A percentile compares a stretch with the other conserved stretches of the same genome.
phyloP scores from a whole-genome alignment of 2,113 vertebrate genomes.

The Accipiter cooperii region DNA sequence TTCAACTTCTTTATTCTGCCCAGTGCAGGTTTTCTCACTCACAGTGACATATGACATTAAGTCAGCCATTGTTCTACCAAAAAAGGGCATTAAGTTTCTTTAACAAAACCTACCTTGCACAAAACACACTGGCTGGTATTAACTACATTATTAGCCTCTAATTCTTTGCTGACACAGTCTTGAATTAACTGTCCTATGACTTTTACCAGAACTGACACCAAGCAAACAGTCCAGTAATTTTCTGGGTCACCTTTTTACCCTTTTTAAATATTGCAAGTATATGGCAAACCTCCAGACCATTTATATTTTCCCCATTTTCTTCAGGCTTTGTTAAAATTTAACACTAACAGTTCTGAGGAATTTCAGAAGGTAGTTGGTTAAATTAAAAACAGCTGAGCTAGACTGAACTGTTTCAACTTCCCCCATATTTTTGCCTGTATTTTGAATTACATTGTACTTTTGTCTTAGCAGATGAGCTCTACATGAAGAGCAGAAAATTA shows the following conservation, averaged over 20 bases:
- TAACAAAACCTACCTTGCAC: background rate
- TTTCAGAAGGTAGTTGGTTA: background rate
- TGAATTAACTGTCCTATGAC: background rate
- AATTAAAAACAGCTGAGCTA: background rate
- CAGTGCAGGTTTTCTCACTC: background rate
- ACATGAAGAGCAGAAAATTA: background rate
- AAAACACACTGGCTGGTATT: background rate
- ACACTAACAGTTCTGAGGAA: background rate
- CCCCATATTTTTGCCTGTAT: background rate
- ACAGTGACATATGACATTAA: background rate
- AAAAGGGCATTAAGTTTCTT: background rate
- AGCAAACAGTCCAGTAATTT: background rate
- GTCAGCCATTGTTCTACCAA: background rate
- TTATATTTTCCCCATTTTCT: background rate
- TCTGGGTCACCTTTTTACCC: background rate
- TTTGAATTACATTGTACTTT: background rate
- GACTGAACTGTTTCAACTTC: background rate
- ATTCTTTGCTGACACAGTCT: background rate
- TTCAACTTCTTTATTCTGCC: background rate
- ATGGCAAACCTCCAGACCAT: background rate
- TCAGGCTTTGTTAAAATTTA: background rate
- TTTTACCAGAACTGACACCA: background rate
- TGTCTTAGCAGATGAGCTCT: background rate
- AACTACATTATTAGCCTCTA: background rate
- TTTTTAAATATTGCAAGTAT: background rate